phyloP scores from a whole-genome alignment of 2,888 invertebrate species.

The Xestia sexstrigata region DNA sequence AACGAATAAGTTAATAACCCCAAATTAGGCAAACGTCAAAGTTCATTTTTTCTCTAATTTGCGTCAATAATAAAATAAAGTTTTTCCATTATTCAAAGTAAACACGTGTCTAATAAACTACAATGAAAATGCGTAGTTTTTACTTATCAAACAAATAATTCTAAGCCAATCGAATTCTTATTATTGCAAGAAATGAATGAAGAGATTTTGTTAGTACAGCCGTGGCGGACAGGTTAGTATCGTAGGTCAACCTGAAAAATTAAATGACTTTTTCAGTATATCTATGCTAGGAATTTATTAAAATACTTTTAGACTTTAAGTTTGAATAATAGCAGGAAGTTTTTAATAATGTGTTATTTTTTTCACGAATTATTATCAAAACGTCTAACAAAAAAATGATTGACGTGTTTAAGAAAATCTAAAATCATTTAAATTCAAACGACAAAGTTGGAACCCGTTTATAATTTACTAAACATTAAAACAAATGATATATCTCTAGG shows the following conservation, averaged over 20 bases:
- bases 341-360: neutral
- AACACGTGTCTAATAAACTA: neutral
- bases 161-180: too few relatives aligned
- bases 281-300: neutral
- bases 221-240: too few relatives aligned
- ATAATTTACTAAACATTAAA: neutral
- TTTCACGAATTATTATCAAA: neutral
- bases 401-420: neutral
- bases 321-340: neutral
- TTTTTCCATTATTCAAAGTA: neutral
- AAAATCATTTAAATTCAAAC: neutral
- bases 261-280: too few relatives aligned
- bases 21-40: conserved; percentile 1
- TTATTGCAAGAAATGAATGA: neutral
- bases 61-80: neutral
- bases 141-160: neutral
- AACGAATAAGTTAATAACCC: neutral
- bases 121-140: neutral
- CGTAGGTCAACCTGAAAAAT: too few relatives aligned
- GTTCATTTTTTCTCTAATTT: neutral
- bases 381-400: too few relatives aligned
- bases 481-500: neutral
- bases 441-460: neutral
- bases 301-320: neutral
- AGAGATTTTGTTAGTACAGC: neutral